Base-by-base conservation (phyloP, 2,888 invertebrate genomes). In the Choristoneura rosaceana region DNA sequence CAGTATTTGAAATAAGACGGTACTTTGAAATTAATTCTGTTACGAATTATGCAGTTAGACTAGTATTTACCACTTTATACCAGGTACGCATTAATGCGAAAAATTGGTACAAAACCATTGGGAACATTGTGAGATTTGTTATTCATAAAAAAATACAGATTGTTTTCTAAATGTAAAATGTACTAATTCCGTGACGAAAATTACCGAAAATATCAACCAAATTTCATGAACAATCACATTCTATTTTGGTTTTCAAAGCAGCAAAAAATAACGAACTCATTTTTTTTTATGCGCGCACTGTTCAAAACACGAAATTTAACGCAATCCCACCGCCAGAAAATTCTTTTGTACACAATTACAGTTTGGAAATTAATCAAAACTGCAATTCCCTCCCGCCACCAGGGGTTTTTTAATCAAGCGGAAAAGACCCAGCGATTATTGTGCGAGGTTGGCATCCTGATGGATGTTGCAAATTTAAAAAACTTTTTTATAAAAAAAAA, bases 351-450 rank as follows among this genome's bases (percentile, higher is more conserved):
- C 71, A 73, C 34, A 61, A 65, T 70, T 70, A 70, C 70, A 73
- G 17, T 60, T 70, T 61, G 61, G 70, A 70, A 52, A 17, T 45
- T 52, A 34, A 82, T 81, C 81, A 74, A 77, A 83, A 79, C 79
- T 81, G 79, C 76, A 77, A 80, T 17, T 75, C 76, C 80, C 79
- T 87, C 92, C 93, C 93, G 88, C 92, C 93, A 93, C 93, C 93
- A 90, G 87, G 90, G 89, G 82, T 88, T 87, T 67, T 65, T 85
- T 74, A 77, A 79, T 63, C 15, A 69, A 87, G 90, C 90, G 89
- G 82, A 85, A 52, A 80, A 84, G 81, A 85, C 91, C 92, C 90
- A 88, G 89, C 87, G 80, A 79, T 79, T 78, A 86, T 84, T 85
- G 88, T 88, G 88, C 83, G 80, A 78, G 80, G 43, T 71, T 66